Evolutionary conservation across 2,888 invertebrate species (phyloP).

Genomic region (Dicranocentrus wangi): DNA sequence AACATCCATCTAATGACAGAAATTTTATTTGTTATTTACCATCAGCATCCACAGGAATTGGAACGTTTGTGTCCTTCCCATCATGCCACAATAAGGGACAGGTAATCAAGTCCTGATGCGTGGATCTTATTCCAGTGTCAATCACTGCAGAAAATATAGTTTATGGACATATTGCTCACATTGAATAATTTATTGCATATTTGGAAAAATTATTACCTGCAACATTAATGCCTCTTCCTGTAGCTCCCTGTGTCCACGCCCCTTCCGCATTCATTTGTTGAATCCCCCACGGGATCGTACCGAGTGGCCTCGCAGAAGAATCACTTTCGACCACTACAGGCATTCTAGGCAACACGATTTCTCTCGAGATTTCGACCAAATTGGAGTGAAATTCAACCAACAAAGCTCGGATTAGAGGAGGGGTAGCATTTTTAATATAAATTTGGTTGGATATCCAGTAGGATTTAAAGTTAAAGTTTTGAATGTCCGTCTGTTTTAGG

Average conservation of each 20-base stretch:
- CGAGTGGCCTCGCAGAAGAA: conserved; percentile 1
- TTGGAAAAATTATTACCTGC: background rate
- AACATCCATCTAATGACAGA: too few relatives aligned
- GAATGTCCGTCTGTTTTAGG: conserved; percentile 1
- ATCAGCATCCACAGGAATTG: too few relatives aligned
- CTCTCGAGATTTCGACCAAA: background rate
- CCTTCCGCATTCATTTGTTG: conserved; percentile 28
- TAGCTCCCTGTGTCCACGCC: conserved; percentile 30
- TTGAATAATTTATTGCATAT: too few relatives aligned
- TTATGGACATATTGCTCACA: too few relatives aligned
- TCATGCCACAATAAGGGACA: too few relatives aligned
- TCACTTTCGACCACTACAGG: too few relatives aligned
- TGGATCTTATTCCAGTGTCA: conserved; percentile 32
- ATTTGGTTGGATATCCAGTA: conserved; percentile 49
- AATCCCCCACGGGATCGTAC: conserved; percentile 38
- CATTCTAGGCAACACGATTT: too few relatives aligned
- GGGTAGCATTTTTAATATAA: conserved; percentile 30
- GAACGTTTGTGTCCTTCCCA: too few relatives aligned
- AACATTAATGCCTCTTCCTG: conserved; percentile 22
- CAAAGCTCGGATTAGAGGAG: background rate
- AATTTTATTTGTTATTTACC: too few relatives aligned
- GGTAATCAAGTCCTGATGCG: conserved; percentile 23
- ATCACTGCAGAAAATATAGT: too few relatives aligned
- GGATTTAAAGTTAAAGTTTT: background rate
- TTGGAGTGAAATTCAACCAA: background rate